A percentile compares a stretch with the other conserved stretches of the same genome.
These are phyloP conservation scores for Cyanoderma ruficeps DNA, from an alignment of 2,113 vertebrate species.

Conservation along the genomic window DNA sequence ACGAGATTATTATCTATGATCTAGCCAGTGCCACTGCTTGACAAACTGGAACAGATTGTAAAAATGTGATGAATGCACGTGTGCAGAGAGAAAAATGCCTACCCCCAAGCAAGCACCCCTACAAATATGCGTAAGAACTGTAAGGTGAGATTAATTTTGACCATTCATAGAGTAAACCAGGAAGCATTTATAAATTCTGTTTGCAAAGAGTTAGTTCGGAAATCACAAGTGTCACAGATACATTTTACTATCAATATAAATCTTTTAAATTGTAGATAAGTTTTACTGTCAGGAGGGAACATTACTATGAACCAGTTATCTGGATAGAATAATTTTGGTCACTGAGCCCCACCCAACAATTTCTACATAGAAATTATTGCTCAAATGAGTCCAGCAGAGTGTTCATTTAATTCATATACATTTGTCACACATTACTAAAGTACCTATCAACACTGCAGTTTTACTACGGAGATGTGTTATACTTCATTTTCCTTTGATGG, in stretches of 20 bases:
- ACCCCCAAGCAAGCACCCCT: fast-evolving
- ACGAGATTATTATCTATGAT: background rate
- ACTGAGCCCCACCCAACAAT: background rate
- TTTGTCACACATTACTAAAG: background rate
- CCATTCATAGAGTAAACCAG: background rate
- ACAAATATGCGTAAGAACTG: background rate
- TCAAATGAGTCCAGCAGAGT: background rate
- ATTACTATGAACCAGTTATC: background rate
- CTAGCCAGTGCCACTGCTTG: background rate
- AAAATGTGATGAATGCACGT: background rate
- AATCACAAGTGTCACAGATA: background rate
- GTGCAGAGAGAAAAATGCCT: fast-evolving
- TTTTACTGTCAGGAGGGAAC: background rate
- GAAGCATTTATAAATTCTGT: background rate
- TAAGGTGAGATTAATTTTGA: background rate
- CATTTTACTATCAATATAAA: background rate
- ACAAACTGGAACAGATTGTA: background rate
- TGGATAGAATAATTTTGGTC: background rate
- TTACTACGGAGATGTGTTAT: background rate
- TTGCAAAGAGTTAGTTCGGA: background rate
- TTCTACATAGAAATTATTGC: background rate
- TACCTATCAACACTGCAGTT: background rate
- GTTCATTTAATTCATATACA: background rate
- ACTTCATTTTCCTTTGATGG: background rate
- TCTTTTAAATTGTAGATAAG: background rate